Conservation (phyloP, 2,888 invertebrate species). For the Drosophila macrothrix region DNA sequence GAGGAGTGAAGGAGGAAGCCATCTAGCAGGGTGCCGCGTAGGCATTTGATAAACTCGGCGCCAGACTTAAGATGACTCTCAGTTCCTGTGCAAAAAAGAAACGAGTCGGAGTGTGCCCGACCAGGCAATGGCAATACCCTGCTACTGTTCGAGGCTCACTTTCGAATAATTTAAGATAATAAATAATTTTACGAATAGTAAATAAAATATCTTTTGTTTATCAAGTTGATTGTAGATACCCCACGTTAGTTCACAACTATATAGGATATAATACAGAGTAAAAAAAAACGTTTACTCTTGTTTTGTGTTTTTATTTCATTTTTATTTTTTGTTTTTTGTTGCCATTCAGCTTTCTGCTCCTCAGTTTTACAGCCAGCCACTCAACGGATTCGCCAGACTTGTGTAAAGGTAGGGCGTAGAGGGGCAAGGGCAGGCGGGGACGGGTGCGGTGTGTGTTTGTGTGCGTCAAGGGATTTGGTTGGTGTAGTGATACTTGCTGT, state of each 20-base stretch:
- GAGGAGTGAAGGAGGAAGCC: neutral
- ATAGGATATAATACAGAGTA: constrained; percentile 2
- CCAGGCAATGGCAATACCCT: neutral
- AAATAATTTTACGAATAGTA: neutral
- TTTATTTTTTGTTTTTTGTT: constrained; percentile 10
- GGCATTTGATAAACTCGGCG: constrained; percentile 19
- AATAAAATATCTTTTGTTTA: neutral
- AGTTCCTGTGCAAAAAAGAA: neutral
- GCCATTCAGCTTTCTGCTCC: constrained; percentile 21
- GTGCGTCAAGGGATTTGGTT: neutral
- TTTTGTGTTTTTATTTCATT: constrained; percentile 34
- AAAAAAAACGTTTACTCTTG: constrained; percentile 19
- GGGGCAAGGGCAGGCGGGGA: no score
- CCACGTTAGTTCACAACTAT: neutral
- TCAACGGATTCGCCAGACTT: constrained; percentile 40
- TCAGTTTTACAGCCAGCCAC: constrained; percentile 22
- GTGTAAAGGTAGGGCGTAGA: neutral
- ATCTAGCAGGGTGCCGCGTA: constrained; percentile 3
- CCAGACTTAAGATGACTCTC: constrained; percentile 2
- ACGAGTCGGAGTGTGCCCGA: neutral
- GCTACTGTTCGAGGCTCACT: no score
- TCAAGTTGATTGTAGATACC: neutral
- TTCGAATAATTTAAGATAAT: neutral
- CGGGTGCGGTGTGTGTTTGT: neutral
- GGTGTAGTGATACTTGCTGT: neutral